Conservation (phyloP, 2,888 invertebrate species). For the Rhagonycha lutea region DNA sequence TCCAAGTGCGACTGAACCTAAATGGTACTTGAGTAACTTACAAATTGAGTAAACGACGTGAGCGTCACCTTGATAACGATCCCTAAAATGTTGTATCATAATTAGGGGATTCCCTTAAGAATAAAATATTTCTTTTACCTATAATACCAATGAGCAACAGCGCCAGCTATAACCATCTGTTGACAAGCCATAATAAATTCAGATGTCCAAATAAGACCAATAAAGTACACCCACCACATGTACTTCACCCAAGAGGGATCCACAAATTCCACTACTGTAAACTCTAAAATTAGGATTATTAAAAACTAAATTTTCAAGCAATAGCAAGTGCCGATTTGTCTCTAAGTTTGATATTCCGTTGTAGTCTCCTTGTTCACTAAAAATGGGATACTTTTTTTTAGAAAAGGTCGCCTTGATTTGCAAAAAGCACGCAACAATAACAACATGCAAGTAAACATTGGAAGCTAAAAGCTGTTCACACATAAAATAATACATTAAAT, state of each 20-base stretch:
- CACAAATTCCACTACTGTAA: conserved; percentile 71
- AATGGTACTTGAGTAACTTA: conserved; percentile 82
- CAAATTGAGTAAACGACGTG: conserved; percentile 75
- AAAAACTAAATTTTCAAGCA: conserved; percentile 16
- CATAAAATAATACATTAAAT: neutral
- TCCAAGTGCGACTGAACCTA: conserved; percentile 94
- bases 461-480: neutral
- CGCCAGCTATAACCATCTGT: conserved; percentile 90
- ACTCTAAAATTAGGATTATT: conserved; percentile 54
- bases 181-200: conserved; percentile 95
- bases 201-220: conserved; percentile 90
- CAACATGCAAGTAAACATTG: neutral
- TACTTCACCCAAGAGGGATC: conserved; percentile 83
- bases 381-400: neutral
- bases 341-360: neutral
- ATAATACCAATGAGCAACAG: conserved; percentile 95
- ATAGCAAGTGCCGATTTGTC: conserved; percentile 2
- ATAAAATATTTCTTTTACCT: conserved; percentile 53
- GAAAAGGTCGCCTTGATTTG: neutral
- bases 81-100: conserved; percentile 58
- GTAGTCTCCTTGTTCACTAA: neutral
- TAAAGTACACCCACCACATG: conserved; percentile 92
- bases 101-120: neutral
- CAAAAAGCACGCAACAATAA: neutral
- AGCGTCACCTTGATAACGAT: conserved; percentile 67